Conservation (phyloP, 2,888 invertebrate species). For the Sisyra nigra region DNA sequence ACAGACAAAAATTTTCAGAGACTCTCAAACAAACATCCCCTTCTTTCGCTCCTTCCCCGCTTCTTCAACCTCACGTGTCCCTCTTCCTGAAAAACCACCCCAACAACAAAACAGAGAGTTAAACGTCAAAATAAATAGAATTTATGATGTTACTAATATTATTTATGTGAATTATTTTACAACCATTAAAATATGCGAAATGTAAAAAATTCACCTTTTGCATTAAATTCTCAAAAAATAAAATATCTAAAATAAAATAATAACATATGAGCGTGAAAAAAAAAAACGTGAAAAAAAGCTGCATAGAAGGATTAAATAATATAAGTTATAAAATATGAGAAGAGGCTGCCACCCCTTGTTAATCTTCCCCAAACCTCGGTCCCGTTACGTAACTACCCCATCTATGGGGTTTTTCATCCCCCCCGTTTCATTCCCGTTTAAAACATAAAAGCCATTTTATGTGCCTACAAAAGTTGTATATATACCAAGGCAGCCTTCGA, state of each 20-base stretch:
- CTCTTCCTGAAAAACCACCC: too few species aligned
- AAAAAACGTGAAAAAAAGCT: constrained; percentile 12
- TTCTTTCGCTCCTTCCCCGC: too few species aligned
- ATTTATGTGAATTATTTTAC: constrained; percentile 9
- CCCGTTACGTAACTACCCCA: too few species aligned
- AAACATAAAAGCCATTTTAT: constrained; percentile 17
- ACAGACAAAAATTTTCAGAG: neutral
- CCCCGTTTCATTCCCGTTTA: too few species aligned
- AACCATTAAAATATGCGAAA: constrained; percentile 7
- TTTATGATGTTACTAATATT: constrained; percentile 9
- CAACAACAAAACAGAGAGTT: neutral
- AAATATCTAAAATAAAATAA: neutral
- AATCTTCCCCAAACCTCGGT: too few species aligned
- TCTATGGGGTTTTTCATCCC: constrained; percentile 4
- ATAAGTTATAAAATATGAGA: constrained; percentile 17
- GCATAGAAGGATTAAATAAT: constrained; percentile 17
- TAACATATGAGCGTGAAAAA: constrained; percentile 11
- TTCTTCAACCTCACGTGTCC: too few species aligned
- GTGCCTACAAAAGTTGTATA: constrained; percentile 16
- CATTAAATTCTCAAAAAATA: constrained; percentile 2
- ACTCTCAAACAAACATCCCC: neutral
- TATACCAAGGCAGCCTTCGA: too few species aligned
- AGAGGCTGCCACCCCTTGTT: constrained; percentile 9
- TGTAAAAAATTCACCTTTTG: constrained; percentile 4
- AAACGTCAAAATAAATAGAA: constrained; percentile 8